A percentile compares a stretch with the other conserved stretches of the same genome.
Evolutionary conservation across 2,113 vertebrate species (phyloP).

Genomic region (Noturus placidus): DNA sequence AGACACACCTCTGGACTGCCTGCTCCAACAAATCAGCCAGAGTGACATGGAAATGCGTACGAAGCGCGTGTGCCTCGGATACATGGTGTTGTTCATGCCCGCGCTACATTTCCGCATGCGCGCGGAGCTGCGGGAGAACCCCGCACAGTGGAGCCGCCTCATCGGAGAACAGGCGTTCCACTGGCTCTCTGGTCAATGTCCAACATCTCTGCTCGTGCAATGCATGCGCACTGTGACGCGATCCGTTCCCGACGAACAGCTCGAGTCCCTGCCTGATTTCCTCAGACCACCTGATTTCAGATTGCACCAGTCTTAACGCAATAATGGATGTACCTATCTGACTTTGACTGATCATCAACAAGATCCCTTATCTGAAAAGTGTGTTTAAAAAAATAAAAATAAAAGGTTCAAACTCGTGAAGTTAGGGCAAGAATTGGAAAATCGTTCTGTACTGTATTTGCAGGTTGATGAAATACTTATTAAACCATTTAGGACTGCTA

Average conservation of each 20-base stretch:
- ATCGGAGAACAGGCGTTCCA: constrained; percentile 79
- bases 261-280: constrained; percentile 81
- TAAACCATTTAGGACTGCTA: neutral
- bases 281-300: constrained; percentile 82
- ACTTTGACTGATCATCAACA: neutral
- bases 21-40: constrained; percentile 75
- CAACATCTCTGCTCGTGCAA: constrained; percentile 79
- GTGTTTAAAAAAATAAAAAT: neutral
- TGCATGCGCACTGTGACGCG: constrained; percentile 85
- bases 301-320: constrained; percentile 50
- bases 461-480: constrained; percentile 9
- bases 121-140: constrained; percentile 72
- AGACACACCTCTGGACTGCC: constrained; percentile 76
- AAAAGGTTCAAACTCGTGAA: neutral
- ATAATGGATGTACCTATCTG: neutral
- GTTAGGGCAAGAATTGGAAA: neutral
- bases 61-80: constrained; percentile 80
- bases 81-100: constrained; percentile 84
- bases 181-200: constrained; percentile 80
- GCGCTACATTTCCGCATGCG: constrained; percentile 61
- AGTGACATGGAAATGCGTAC: constrained; percentile 47
- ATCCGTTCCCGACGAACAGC: constrained; percentile 75
- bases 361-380: neutral
- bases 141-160: constrained; percentile 76
- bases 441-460: neutral